Percentiles rank a stretch among this genome's conserved stretches.
Conservation (phyloP, 2,888 invertebrate species). For the Andrena flavipes region DNA sequence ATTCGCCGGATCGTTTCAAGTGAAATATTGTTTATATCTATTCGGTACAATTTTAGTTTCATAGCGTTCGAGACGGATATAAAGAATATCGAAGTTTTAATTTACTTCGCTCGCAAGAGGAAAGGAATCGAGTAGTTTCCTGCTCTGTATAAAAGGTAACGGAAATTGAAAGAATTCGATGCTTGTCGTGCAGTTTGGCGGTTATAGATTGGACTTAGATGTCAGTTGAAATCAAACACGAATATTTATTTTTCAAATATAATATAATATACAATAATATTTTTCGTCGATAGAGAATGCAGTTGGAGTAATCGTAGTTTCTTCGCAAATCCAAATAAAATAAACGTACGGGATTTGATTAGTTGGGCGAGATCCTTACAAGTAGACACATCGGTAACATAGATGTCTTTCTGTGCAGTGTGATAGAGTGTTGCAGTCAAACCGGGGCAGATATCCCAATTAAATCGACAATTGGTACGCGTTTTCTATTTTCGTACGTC, state of each 20-base stretch:
- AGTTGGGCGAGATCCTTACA: not conserved
- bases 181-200: not conserved
- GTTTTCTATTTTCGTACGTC: not conserved
- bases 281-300: not conserved
- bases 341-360: not conserved
- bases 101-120: too few species aligned
- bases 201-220: not conserved
- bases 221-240: not conserved
- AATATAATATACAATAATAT: conserved; percentile 13
- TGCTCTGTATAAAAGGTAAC: not conserved
- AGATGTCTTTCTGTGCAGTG: not conserved
- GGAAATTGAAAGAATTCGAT: not conserved
- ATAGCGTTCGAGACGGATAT: too few species aligned
- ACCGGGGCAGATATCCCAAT: not conserved
- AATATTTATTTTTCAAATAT: conserved; percentile 2
- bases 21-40: too few species aligned
- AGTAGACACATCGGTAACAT: conserved; percentile 6
- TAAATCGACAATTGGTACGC: not conserved
- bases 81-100: too few species aligned
- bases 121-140: too few species aligned
- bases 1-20: too few species aligned
- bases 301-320: not conserved
- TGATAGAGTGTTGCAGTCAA: not conserved
- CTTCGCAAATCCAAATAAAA: not conserved
- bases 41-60: too few species aligned